A percentile compares a stretch with the other conserved stretches of the same genome.
phyloP scores from a whole-genome alignment of 2,888 invertebrate genomes.

The Torymus texanus region DNA sequence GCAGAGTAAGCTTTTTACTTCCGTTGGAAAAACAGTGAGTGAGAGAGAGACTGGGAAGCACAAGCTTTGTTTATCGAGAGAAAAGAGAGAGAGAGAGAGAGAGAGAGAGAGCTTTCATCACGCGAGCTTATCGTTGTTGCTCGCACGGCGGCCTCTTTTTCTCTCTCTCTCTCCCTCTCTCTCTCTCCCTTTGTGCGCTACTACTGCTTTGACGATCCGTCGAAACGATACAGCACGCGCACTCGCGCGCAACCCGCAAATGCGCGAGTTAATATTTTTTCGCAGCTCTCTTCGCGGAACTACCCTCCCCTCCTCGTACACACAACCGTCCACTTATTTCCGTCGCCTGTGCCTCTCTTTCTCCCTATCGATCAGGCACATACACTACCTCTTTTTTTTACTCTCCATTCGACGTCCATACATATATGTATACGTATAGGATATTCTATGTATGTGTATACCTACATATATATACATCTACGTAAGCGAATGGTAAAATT shows the following conservation, averaged over 20 bases:
- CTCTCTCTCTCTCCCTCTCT: constrained; percentile 4
- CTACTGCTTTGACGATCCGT: constrained; percentile 13
- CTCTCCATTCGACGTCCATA: not conserved
- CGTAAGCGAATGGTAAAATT: constrained; percentile 28
- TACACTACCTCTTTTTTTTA: not conserved
- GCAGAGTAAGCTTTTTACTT: not conserved
- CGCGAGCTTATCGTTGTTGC: constrained; percentile 19
- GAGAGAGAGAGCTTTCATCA: constrained; percentile 7
- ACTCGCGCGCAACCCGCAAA: not conserved
- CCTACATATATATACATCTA: not conserved
- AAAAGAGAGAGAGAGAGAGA: not conserved
- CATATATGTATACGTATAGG: too few relatives aligned
- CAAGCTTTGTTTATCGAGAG: not conserved
- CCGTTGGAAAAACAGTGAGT: not conserved
- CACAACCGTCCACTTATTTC: constrained; percentile 33
- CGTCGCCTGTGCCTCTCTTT: constrained; percentile 15
- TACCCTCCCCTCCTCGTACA: not conserved
- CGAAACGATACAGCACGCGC: constrained; percentile 19
- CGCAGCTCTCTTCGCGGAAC: constrained; percentile 30
- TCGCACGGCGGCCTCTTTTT: not conserved
- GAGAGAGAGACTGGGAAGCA: too few relatives aligned
- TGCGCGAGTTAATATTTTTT: constrained; percentile 44
- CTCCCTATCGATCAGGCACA: constrained; percentile 19
- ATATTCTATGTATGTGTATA: not conserved
- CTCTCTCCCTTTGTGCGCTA: not conserved